Percentiles rank a stretch among this genome's conserved stretches.
These are phyloP conservation scores for Dioctria rufipes DNA, from an alignment of 2,888 invertebrate species.

Conservation along the genomic window DNA sequence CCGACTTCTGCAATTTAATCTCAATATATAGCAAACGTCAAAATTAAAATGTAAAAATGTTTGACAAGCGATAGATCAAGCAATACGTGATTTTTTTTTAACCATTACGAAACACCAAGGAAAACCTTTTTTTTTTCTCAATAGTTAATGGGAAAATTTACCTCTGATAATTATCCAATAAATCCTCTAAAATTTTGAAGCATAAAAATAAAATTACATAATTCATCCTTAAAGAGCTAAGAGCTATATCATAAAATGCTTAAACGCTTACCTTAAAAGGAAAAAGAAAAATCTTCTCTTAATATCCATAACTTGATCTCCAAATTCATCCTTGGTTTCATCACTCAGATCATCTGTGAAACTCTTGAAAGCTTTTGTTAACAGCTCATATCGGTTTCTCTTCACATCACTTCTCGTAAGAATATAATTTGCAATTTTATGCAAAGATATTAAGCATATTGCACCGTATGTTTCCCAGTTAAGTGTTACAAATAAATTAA, in stretches of 20 bases:
- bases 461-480: slow-evolving; percentile 87
- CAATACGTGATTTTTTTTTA: background rate
- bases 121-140: no score
- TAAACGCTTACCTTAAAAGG: slow-evolving; percentile 77
- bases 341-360: slow-evolving; percentile 81
- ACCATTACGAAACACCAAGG: no score
- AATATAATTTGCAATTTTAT: slow-evolving; percentile 79
- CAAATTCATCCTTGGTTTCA: slow-evolving; percentile 81
- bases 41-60: no score
- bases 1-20: no score
- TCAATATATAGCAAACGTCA: no score
- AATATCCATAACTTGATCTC: slow-evolving; percentile 84
- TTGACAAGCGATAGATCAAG: no score
- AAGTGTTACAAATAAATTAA: slow-evolving; percentile 77
- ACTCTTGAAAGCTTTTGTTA: slow-evolving; percentile 86
- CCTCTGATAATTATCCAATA: no score
- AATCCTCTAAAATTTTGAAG: no score
- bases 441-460: slow-evolving; percentile 82
- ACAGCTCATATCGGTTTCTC: slow-evolving; percentile 71
- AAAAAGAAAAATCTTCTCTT: slow-evolving; percentile 91
- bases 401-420: slow-evolving; percentile 68
- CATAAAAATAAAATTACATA: background rate
- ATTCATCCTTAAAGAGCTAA: background rate
- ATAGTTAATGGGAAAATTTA: no score
- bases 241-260: background rate